Evolutionary conservation across 2,797 vertebrate species (phyloP), one percentile per base, ranked within the genome.

Genomic region (Malurus leucopterus): DNA sequence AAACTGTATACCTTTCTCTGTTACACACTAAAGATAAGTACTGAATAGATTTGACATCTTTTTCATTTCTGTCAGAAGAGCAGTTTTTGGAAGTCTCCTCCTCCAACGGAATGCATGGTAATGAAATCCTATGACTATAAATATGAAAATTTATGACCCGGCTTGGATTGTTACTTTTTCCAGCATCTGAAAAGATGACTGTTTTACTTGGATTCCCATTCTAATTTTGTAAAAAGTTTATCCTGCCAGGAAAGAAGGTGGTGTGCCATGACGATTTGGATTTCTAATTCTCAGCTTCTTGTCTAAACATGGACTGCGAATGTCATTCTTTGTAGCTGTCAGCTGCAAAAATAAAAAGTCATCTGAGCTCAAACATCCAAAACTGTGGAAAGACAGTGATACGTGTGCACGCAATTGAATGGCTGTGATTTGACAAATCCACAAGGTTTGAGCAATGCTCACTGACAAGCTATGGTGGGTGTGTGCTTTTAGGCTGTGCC

Each of bases 161-260:
- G 8, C n/a, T 83, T 75, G 22, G 6, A 46, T 79, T 88, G 89
- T 86, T 58, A 36, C 32, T 73, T 71, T 59, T 86, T 77, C 44
- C 51, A 68, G 7, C 34, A 62, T 30, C 65, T 80, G 23, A 15
- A 65, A 69, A 84, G 11, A 50, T 79, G 8, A 51, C 58, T 91
- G 30, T 91, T 92, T 78, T 81, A 62, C 41, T 92, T 93, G 73
- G 55, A 65, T 91, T 72, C 22, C n/a, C 46, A 30, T 68, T 89
- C 32, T 65, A 68, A 55, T 71, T 91, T 70, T 83, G 23, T 50
- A 74, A 36, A 54, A 87, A 64, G 40, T 32, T 87, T 79, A 55
- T 85, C 32, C 32, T 4, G 2, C 51, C 65, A 80, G 75, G 54
- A 93, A 87, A 80, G n/a, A 72, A 74, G 34, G 51, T 80, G 34